Conservation (phyloP, 2,888 invertebrate genomes). For the Biston betularia region DNA sequence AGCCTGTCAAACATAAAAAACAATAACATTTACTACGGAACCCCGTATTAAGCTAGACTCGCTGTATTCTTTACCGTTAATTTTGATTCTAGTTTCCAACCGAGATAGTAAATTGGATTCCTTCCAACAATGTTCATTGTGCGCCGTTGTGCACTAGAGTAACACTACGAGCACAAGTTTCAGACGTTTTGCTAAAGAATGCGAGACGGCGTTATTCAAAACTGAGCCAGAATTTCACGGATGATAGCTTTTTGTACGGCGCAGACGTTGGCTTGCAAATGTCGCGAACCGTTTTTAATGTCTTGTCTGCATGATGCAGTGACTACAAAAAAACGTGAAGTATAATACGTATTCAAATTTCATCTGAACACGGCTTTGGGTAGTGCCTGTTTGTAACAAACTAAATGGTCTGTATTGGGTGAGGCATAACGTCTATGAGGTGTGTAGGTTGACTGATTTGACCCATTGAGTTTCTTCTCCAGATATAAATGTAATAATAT, state of each 20-base stretch:
- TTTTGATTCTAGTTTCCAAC: constrained; percentile 13
- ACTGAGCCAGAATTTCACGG: constrained; percentile 22
- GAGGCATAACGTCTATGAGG: too few species aligned
- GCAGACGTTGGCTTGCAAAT: not conserved
- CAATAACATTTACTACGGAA: not conserved
- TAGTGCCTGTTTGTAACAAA: too few species aligned
- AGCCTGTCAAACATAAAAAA: not conserved
- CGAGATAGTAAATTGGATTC: constrained; percentile 35
- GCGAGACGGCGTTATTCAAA: constrained; percentile 24
- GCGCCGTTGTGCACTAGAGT: constrained; percentile 29
- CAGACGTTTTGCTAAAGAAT: constrained; percentile 27
- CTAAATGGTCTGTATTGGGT: too few species aligned
- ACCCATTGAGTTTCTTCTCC: too few species aligned
- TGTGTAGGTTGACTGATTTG: too few species aligned
- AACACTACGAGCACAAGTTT: constrained; percentile 30
- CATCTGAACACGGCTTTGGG: too few species aligned
- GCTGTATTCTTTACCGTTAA: not conserved
- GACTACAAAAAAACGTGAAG: too few species aligned
- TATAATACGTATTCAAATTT: too few species aligned
- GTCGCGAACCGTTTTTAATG: not conserved
- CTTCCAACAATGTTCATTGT: constrained; percentile 42
- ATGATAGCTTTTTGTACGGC: constrained; percentile 22
- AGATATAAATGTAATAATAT: too few species aligned
- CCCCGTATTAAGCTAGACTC: not conserved
- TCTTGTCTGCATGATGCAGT: not conserved